Evolutionary conservation across 2,888 invertebrate species (phyloP), one percentile per base, ranked within the genome.

Genomic region (Phrixothrix hirtus): DNA sequence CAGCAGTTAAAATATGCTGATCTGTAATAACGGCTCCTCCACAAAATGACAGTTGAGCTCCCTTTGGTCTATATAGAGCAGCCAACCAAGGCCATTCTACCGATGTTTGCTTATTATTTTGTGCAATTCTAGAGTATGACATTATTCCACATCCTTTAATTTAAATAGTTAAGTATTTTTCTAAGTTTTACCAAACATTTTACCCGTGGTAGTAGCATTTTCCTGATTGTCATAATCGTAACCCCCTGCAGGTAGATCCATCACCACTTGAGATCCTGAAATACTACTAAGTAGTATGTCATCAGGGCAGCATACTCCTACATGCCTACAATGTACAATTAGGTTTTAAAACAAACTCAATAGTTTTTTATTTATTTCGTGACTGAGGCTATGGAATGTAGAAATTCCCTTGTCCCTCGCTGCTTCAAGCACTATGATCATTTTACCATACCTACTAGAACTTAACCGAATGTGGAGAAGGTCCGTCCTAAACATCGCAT

Each of bases 41-140:
- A 69, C 92, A 93, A 75, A 84, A 88, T 43, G 84, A 83, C 68
- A 83, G 81, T 26, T 81, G 78, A 14, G 63, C 39, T 13, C 67
- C 67, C 39, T 77, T 73, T 12, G 81, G 79, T 0, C 84, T 81
- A 10, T 90, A 80, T 52, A 93, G 72, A 1, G 89, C 90, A 0
- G 85, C 91, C 82, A 92, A 87, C 93, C 92, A 87, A 3, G 92
- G 92, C 86, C 90, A 92, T 67, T 89, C 88, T 35, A 75, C 75
- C 1, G 78, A 70, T 39, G 58, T 63, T 3, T 67, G 54, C 44
- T 49, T 35, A 26, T 64, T 61, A 26, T 27, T n/a, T 4, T 30
- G n/a, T 1, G 15, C 46, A 16, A 42, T 46, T 9, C 37, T 43
- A 7, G 43, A 54, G 2, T 27, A 38, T 1, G 42, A 29, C 10